Evolutionary conservation across 2,888 invertebrate genomes (phyloP), one percentile per base, ranked within the genome.

Genomic region (Dicyrtoma fusca): DNA sequence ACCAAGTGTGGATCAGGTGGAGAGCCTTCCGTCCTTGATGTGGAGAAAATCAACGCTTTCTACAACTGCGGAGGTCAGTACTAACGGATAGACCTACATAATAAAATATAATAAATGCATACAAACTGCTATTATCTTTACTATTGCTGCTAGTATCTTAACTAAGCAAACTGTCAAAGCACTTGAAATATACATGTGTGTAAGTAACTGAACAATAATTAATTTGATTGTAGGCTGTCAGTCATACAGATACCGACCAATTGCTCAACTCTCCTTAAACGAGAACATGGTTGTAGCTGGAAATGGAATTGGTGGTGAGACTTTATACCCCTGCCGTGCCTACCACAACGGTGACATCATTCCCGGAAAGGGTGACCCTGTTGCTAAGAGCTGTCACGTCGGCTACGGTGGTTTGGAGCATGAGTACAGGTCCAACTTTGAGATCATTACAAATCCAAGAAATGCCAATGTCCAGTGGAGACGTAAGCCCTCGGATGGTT

Each of bases 1-100:
- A 78, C 78, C 19, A 80, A 80, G 68, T 80, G 80, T 55, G 80
- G 80, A 1, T 73, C 73, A 11, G 80, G 80, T 10, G 80, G 80
- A 10, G 76, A 77, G 6, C 71, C 78, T 13, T 73, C 69, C 21
- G 78, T 80, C 14, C 70, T 78, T 0, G 80, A 80, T 68, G 69
- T 77, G 66, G 80, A 80, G 70, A 76, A 79, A 63, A 55, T 80
- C 14, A 80, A 80, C 55, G 80, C 78, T 61, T 65, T 78, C 71
- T 80, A 80, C 45, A 74, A 74, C 13, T 80, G 80, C 59, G 73
- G 68, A 55, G 72, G 69, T 42, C 34, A n/a, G 8, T 34, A 34
- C 34, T 49, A 45, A 11, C 10, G 8, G 13, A 45, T 45, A 45
- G 8, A 13, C 45, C 10, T 49, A 49, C 49, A 49, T 49, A 49